Percentiles rank a stretch among this genome's conserved stretches.
These are phyloP conservation scores for Zonotrichia leucophrys DNA, from an alignment of 2,113 vertebrate genomes.

Conservation along the genomic window DNA sequence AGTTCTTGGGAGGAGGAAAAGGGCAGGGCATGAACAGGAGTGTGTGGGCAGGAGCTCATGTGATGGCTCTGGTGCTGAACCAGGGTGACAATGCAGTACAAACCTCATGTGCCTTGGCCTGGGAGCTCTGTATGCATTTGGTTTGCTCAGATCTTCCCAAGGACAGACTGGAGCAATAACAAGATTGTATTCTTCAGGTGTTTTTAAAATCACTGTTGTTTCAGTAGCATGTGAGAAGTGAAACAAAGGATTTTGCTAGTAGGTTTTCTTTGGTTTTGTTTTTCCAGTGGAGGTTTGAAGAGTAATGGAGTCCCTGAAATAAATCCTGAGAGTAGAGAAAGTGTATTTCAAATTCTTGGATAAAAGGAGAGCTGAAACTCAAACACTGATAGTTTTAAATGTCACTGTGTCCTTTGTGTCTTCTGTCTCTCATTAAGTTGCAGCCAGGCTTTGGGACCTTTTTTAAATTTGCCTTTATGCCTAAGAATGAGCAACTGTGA, in stretches of 20 bases:
- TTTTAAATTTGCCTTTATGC: not conserved
- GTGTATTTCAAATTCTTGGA: not conserved
- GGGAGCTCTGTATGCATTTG: not conserved
- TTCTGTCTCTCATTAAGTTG: not conserved
- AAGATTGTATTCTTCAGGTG: not conserved
- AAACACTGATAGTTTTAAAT: not conserved
- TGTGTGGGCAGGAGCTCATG: accelerated
- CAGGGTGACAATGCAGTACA: accelerated
- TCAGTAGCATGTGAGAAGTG: not conserved
- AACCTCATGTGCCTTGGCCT: not conserved
- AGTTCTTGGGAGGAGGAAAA: not conserved
- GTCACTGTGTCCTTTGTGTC: not conserved
- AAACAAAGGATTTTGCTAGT: not conserved
- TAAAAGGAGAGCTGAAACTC: not conserved
- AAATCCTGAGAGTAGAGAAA: not conserved
- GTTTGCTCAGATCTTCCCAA: not conserved
- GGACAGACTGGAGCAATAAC: accelerated
- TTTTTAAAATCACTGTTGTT: not conserved
- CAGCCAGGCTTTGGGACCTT: not conserved
- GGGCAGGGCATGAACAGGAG: not conserved
- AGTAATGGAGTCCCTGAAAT: not conserved
- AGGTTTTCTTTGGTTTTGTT: not conserved
- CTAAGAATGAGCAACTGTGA: not conserved
- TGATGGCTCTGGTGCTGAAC: not conserved
- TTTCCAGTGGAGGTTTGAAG: not conserved